Conservation (phyloP, 2,888 invertebrate genomes). For the Drosophila ustulata region DNA sequence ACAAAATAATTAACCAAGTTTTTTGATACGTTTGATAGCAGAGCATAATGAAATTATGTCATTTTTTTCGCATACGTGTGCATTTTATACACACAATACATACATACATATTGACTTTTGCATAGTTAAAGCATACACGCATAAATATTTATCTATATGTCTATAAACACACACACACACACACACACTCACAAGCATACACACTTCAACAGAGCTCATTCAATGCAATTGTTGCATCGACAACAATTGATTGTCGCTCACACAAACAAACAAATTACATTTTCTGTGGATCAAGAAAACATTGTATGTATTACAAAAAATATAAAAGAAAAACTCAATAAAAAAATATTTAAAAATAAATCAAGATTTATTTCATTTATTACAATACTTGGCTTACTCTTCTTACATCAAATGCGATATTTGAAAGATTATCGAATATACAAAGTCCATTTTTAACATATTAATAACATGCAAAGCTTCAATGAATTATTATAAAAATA, state of each 20-base stretch:
- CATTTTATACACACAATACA: constrained; percentile 20
- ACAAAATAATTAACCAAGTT: constrained; percentile 47
- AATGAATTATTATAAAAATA: too few relatives aligned
- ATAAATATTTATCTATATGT: constrained; percentile 47
- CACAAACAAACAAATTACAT: constrained; percentile 32
- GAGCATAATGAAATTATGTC: constrained; percentile 68
- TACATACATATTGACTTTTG: constrained; percentile 33
- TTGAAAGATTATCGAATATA: too few relatives aligned
- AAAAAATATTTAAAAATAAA: constrained; percentile 24
- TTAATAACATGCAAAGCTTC: too few relatives aligned
- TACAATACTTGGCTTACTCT: too few relatives aligned
- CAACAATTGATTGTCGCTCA: constrained; percentile 24
- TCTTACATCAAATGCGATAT: neutral
- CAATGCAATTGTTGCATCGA: neutral
- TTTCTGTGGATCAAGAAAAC: constrained; percentile 35
- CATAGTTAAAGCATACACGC: constrained; percentile 36
- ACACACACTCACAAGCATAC: neutral
- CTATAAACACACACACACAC: constrained; percentile 33
- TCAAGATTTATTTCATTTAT: neutral
- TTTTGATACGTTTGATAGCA: constrained; percentile 55
- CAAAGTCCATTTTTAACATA: too few relatives aligned
- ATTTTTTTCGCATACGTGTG: constrained; percentile 62
- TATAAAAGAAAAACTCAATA: constrained; percentile 28
- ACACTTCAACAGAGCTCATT: neutral
- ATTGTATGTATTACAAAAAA: constrained; percentile 51